These are phyloP conservation scores for Tautogolabrus adspersus DNA, from an alignment of 2,113 vertebrate species.

Conservation along the genomic window DNA sequence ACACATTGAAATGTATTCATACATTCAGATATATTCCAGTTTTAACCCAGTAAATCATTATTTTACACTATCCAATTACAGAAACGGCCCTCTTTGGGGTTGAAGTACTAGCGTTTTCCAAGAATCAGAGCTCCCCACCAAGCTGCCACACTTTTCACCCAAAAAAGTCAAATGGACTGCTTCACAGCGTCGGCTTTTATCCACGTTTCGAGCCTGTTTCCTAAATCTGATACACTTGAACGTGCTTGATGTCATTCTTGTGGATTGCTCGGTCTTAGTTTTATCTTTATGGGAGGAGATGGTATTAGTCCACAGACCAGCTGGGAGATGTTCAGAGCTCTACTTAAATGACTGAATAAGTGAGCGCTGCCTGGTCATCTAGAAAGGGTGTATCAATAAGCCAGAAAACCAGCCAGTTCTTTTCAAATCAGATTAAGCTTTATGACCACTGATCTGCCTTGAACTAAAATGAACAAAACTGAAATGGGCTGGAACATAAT, in stretches of 20 bases:
- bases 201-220: slow-evolving; percentile 35
- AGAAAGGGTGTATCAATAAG: slow-evolving; percentile 51
- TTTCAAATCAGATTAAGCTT: slow-evolving; percentile 63
- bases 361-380: slow-evolving; percentile 46
- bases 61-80: not conserved
- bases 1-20: not conserved
- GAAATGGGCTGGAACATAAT: slow-evolving; percentile 40
- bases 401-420: slow-evolving; percentile 28
- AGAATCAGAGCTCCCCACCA: slow-evolving; percentile 5
- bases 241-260: slow-evolving; percentile 29
- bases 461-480: slow-evolving; percentile 3
- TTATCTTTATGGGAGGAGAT: slow-evolving; percentile 23
- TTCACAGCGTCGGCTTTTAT: slow-evolving; percentile 18
- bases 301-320: slow-evolving; percentile 43
- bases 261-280: slow-evolving; percentile 15
- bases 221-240: slow-evolving; percentile 27
- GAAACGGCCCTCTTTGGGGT: not conserved
- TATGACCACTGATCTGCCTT: slow-evolving; percentile 47
- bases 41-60: not conserved
- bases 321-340: slow-evolving; percentile 45
- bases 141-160: not conserved
- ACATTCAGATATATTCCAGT: not conserved
- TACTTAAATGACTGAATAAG: slow-evolving; percentile 54
- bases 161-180: slow-evolving; percentile 13
- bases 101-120: not conserved